Conservation (phyloP, 2,888 invertebrate genomes). For the Candidula unifasciata region DNA sequence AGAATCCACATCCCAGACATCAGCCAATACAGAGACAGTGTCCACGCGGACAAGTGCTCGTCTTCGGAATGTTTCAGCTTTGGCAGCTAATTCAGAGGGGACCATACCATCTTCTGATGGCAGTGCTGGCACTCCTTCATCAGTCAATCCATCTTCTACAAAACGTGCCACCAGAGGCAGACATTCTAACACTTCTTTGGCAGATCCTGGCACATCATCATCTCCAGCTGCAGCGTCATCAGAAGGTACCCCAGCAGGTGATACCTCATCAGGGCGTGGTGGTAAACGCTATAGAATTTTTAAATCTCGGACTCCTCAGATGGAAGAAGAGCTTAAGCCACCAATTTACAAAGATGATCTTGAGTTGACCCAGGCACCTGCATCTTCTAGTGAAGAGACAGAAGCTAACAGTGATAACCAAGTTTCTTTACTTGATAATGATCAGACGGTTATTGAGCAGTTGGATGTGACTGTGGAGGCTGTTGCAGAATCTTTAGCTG, state of each 20-base stretch:
- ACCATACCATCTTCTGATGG: neutral
- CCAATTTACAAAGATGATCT: constrained; percentile 22
- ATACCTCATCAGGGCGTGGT: constrained; percentile 17
- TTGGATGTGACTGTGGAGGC: neutral
- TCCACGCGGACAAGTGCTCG: constrained; percentile 34
- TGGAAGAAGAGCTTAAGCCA: constrained; percentile 36
- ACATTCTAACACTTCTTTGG: neutral
- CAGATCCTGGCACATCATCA: neutral
- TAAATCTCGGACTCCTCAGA: constrained; percentile 55
- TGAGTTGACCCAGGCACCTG: constrained; percentile 11
- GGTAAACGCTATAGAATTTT: constrained; percentile 56
- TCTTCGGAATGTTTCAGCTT: constrained; percentile 23
- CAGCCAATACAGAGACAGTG: constrained; percentile 8
- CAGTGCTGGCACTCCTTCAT: constrained; percentile 2
- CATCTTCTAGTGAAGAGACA: constrained; percentile 7
- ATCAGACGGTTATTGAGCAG: neutral
- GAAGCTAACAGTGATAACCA: constrained; percentile 32
- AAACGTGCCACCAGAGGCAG: constrained; percentile 24
- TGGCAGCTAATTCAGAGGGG: constrained; percentile 41
- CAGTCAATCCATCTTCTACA: neutral
- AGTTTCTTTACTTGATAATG: constrained; percentile 2
- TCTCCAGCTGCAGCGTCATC: neutral
- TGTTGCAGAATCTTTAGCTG: neutral
- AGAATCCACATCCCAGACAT: constrained; percentile 9
- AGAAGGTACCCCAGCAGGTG: constrained; percentile 20